Conservation (phyloP, 2,888 invertebrate genomes). For the Brenthis hecate region DNA sequence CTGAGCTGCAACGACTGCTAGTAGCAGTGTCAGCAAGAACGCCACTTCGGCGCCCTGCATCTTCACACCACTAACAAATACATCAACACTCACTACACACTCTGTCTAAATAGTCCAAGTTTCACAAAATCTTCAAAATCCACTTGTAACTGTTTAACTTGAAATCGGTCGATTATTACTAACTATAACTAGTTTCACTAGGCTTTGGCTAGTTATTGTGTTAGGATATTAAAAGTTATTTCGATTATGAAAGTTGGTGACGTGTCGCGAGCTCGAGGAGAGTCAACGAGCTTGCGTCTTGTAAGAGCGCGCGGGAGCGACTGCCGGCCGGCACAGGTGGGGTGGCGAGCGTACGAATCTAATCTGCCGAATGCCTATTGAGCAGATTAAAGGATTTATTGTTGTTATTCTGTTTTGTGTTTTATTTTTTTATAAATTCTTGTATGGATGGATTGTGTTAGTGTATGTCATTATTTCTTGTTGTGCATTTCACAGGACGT, state of each 20-base stretch:
- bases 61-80: conserved; percentile 66
- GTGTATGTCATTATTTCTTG: too few relatives aligned
- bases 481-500: too few relatives aligned
- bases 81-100: conserved; percentile 69
- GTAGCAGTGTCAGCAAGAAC: conserved; percentile 67
- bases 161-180: too few relatives aligned
- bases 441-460: too few relatives aligned
- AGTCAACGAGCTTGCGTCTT: conserved; percentile 42
- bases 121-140: neutral
- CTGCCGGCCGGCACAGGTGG: conserved; percentile 58
- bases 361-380: conserved; percentile 11
- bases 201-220: conserved; percentile 1
- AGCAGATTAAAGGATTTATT: neutral
- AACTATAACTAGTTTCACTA: neutral
- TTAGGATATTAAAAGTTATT: conserved; percentile 57
- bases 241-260: conserved; percentile 70
- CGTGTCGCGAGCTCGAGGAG: conserved; percentile 54
- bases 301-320: conserved; percentile 58
- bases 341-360: conserved; percentile 48
- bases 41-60: conserved; percentile 78
- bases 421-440: conserved; percentile 6
- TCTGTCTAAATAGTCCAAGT: conserved; percentile 35
- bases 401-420: neutral
- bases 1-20: conserved; percentile 62
- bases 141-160: neutral